Conservation (phyloP, 1,140 invertebrate genomes). For the Conus betulinus region DNA sequence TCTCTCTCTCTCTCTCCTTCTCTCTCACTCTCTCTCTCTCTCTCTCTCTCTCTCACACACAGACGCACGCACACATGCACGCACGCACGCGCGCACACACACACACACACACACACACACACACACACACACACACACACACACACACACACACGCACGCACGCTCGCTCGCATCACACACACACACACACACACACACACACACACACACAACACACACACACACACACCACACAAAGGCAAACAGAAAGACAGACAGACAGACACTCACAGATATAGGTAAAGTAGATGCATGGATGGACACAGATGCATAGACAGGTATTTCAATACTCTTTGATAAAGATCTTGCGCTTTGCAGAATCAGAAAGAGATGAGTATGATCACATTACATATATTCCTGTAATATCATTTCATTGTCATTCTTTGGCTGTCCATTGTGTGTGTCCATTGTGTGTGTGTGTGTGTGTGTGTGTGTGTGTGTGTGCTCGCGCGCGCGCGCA, state of each 20-base stretch:
- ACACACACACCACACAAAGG: too few relatives aligned
- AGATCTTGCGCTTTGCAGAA: too few relatives aligned
- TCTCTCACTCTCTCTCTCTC: neutral
- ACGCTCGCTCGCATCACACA: too few relatives aligned
- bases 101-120: neutral
- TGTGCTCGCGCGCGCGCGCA: too few relatives aligned
- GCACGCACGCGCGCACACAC: neutral
- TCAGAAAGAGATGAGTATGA: too few relatives aligned
- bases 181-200: neutral
- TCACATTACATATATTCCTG: too few relatives aligned
- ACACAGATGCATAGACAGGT: neutral
- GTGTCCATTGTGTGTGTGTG: too few relatives aligned
- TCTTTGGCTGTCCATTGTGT: too few relatives aligned
- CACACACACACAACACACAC: neutral
- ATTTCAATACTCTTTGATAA: neutral
- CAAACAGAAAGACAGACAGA: too few relatives aligned
- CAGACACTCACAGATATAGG: neutral
- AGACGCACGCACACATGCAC: neutral
- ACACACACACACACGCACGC: neutral
- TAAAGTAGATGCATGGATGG: neutral
- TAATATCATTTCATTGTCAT: too few relatives aligned
- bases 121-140: neutral
- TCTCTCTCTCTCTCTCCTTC: neutral
- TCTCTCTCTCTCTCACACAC: neutral
- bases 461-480: too few relatives aligned